phyloP scores from a whole-genome alignment of 2,113 vertebrate species.

The Vicugna pacos region DNA sequence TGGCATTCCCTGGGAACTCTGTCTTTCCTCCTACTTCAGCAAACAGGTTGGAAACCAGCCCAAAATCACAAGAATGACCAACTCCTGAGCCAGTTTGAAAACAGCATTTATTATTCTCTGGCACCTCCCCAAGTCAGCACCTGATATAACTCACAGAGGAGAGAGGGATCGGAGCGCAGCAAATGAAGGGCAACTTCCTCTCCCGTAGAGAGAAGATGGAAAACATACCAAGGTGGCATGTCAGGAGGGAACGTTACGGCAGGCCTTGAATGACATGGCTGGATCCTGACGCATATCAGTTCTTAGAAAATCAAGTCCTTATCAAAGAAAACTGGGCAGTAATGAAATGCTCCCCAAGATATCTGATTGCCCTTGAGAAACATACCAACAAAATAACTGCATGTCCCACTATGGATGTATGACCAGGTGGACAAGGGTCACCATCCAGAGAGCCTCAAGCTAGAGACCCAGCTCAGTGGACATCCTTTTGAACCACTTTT shows the following conservation, averaged over 20 bases:
- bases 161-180: background rate
- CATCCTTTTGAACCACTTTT: background rate
- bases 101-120: conserved; percentile 57
- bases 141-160: conserved; percentile 40
- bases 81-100: background rate
- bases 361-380: conserved; percentile 70
- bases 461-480: background rate
- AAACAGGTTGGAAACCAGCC: conserved; percentile 35
- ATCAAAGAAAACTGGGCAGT: conserved; percentile 65
- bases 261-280: conserved; percentile 66
- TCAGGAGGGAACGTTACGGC: background rate
- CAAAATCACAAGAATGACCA: background rate
- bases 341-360: conserved; percentile 79
- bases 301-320: conserved; percentile 79
- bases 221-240: conserved; percentile 42
- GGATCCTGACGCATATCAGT: conserved; percentile 49
- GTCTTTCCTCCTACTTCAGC: background rate
- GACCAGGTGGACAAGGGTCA: conserved; percentile 64
- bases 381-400: conserved; percentile 66
- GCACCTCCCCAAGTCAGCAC: conserved; percentile 55
- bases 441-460: background rate
- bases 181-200: conserved; percentile 18
- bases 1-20: background rate
- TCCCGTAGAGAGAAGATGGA: conserved; percentile 53
- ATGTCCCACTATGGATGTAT: conserved; percentile 16